Evolutionary conservation across 1,140 invertebrate genomes (phyloP).

Genomic region (Brachionus manjavacas): DNA sequence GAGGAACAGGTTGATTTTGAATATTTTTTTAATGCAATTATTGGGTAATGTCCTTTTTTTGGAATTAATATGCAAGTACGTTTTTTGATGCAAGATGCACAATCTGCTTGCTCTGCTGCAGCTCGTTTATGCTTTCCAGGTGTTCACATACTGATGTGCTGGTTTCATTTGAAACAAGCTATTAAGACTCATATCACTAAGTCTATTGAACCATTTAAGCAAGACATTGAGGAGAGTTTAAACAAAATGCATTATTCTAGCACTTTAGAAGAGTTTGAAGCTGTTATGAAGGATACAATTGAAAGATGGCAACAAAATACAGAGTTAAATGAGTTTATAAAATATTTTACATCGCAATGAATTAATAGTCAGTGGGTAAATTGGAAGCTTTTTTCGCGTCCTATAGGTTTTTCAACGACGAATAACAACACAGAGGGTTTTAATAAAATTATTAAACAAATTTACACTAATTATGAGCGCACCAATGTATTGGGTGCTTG

Average conservation of each 20-base stretch:
- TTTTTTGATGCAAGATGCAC: conserved; percentile 4
- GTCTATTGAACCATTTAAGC: background rate
- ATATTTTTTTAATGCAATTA: background rate
- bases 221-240: background rate
- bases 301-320: background rate
- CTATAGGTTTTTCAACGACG: background rate
- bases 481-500: background rate
- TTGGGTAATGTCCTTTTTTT: background rate
- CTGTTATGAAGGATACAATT: too few relatives aligned
- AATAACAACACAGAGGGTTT: background rate
- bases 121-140: background rate
- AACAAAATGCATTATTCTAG: background rate
- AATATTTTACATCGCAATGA: background rate
- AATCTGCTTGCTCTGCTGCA: background rate
- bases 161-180: conserved; percentile 1
- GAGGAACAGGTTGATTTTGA: background rate
- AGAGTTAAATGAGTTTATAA: background rate
- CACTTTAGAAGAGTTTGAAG: too few relatives aligned
- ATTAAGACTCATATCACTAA: conserved; percentile 10
- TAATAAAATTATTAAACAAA: background rate
- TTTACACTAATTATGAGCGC: background rate
- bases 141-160: background rate
- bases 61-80: background rate
- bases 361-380: background rate
- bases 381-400: background rate